Percentiles rank a stretch among this genome's conserved stretches.
Conservation (phyloP, 2,797 vertebrate species). For the Xiphorhynchus erythropygius region DNA sequence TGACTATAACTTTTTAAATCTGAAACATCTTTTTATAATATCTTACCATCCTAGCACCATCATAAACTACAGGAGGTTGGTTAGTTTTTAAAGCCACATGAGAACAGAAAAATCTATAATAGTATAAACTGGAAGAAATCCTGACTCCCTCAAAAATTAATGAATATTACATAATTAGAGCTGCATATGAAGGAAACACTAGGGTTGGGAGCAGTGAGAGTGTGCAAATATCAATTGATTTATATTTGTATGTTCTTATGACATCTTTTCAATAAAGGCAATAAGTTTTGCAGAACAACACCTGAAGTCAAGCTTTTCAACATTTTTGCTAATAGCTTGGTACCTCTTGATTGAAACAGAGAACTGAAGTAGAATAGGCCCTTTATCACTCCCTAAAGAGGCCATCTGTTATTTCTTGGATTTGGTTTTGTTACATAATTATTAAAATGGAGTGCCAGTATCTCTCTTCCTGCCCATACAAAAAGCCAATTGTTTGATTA, state of each 20-base stretch:
- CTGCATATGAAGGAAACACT: background rate
- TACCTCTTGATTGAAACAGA: background rate
- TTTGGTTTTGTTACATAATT: background rate
- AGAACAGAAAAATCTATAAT: background rate
- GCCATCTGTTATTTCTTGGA: background rate
- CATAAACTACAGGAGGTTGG: background rate
- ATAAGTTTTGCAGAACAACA: background rate
- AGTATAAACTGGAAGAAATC: background rate
- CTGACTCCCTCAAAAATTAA: background rate
- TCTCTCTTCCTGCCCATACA: background rate
- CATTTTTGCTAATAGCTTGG: background rate
- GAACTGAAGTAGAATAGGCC: background rate
- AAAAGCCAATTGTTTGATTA: background rate
- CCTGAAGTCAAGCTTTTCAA: background rate
- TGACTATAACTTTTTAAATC: background rate
- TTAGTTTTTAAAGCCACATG: background rate
- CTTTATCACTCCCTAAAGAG: background rate
- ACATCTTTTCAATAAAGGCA: background rate
- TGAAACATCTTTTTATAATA: background rate
- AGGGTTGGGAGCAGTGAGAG: fast-evolving
- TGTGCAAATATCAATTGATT: background rate
- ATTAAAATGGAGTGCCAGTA: background rate
- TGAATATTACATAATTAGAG: background rate
- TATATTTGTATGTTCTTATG: background rate
- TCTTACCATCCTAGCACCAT: background rate